Percentiles rank a stretch among this genome's conserved stretches.
Evolutionary conservation across 64 coral and sea anemone genomes (phyloP).

Genomic region (Actinia equina): DNA sequence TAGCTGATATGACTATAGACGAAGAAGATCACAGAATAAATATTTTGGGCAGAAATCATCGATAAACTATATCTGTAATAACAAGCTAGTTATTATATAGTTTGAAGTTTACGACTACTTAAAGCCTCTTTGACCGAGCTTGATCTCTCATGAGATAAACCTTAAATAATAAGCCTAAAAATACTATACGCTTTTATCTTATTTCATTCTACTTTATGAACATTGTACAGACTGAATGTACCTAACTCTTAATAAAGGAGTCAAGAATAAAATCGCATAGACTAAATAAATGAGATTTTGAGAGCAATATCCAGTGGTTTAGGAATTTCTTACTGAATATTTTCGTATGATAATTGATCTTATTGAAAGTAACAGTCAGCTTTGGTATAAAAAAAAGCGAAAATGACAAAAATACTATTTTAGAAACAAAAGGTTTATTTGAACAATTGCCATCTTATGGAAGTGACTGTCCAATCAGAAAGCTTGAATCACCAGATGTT

Average conservation of each 20-base stretch:
- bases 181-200: neutral
- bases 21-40: neutral
- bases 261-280: neutral
- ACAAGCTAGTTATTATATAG: neutral
- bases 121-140: neutral
- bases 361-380: slow-evolving; percentile 21
- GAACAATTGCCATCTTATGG: slow-evolving; percentile 70
- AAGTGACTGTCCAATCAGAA: slow-evolving; percentile 45
- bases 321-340: neutral
- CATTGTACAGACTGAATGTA: neutral
- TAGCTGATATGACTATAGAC: neutral
- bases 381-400: neutral
- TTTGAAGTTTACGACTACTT: slow-evolving; percentile 3
- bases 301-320: no score
- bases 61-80: neutral
- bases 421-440: slow-evolving; percentile 8
- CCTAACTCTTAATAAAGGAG: neutral
- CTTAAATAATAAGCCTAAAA: slow-evolving; percentile 14
- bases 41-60: neutral
- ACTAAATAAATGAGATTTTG: no score
- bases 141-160: slow-evolving; percentile 1
- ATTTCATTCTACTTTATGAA: neutral
- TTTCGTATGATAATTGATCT: neutral
- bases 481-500: slow-evolving; percentile 56
- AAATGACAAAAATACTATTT: slow-evolving; percentile 13